Evolutionary conservation across 2,113 vertebrate species (phyloP).

Genomic region (Caranx melampygus): DNA sequence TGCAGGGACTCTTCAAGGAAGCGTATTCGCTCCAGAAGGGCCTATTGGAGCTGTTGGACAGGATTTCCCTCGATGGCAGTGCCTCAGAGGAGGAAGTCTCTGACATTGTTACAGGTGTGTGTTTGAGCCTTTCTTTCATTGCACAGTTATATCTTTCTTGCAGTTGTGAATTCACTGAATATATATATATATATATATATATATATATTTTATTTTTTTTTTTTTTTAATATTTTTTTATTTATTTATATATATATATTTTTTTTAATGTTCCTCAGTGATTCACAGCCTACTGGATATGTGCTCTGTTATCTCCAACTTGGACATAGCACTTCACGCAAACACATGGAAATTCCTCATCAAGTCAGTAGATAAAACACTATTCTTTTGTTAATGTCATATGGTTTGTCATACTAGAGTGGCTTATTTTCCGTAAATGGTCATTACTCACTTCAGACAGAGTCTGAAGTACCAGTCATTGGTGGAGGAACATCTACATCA

Average conservation of each 20-base stretch:
- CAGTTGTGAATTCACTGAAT: not conserved
- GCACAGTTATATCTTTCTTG: not conserved
- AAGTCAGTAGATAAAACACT: constrained; percentile 85
- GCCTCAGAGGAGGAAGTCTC: constrained; percentile 83
- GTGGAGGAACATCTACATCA: constrained; percentile 90
- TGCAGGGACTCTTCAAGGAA: constrained; percentile 93
- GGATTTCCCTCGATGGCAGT: constrained; percentile 81
- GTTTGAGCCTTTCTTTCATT: not conserved
- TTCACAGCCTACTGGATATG: constrained; percentile 93
- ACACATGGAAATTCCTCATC: constrained; percentile 97
- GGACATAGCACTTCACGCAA: constrained; percentile 96
- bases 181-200: not conserved
- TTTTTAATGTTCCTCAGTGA: constrained; percentile 81
- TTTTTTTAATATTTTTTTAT: no score
- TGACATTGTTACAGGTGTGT: constrained; percentile 87
- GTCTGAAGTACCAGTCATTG: constrained; percentile 90
- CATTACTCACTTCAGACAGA: constrained; percentile 85
- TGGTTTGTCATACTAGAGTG: not conserved
- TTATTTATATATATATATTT: not conserved
- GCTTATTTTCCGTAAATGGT: not conserved
- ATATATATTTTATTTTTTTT: no score
- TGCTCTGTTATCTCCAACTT: constrained; percentile 92
- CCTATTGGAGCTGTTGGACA: constrained; percentile 91
- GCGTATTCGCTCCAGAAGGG: constrained; percentile 93
- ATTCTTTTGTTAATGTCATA: not conserved